Percentiles rank a stretch among this genome's conserved stretches.
Evolutionary conservation across 2,797 vertebrate species (phyloP).

Genomic region (Valencia hispanica): DNA sequence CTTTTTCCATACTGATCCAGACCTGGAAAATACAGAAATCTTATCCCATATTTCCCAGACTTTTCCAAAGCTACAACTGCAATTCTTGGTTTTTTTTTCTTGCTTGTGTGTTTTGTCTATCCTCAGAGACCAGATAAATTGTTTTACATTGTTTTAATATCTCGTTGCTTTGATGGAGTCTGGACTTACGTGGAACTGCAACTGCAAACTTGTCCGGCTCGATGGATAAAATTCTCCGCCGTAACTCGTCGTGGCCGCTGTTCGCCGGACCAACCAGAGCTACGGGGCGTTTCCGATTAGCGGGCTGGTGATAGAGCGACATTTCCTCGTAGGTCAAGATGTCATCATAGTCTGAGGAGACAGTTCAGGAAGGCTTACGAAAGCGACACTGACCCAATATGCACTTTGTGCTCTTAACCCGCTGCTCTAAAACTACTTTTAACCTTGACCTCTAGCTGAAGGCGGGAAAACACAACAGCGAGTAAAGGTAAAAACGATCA

Average conservation of each 20-base stretch:
- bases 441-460: constrained; percentile 17
- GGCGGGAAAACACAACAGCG: not conserved
- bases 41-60: not conserved
- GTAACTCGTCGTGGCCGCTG: constrained; percentile 92
- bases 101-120: not conserved
- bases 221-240: constrained; percentile 87
- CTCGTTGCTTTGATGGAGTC: not conserved
- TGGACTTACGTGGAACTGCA: constrained; percentile 90
- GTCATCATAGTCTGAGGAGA: constrained; percentile 88
- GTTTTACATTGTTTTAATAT: not conserved
- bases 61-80: not conserved
- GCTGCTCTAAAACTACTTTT: constrained; percentile 2
- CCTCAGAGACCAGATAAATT: not conserved
- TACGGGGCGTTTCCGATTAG: constrained; percentile 91
- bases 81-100: not conserved
- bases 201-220: constrained; percentile 90
- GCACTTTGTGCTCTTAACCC: constrained; percentile 19
- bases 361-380: constrained; percentile 18
- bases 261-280: constrained; percentile 91
- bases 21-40: not conserved
- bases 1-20: not conserved
- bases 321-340: constrained; percentile 97
- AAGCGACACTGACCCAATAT: constrained; percentile 27
- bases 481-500: constrained; percentile 1
- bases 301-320: constrained; percentile 95